phyloP scores from a whole-genome alignment of 2,888 invertebrate species.

The Acleris emargana region DNA sequence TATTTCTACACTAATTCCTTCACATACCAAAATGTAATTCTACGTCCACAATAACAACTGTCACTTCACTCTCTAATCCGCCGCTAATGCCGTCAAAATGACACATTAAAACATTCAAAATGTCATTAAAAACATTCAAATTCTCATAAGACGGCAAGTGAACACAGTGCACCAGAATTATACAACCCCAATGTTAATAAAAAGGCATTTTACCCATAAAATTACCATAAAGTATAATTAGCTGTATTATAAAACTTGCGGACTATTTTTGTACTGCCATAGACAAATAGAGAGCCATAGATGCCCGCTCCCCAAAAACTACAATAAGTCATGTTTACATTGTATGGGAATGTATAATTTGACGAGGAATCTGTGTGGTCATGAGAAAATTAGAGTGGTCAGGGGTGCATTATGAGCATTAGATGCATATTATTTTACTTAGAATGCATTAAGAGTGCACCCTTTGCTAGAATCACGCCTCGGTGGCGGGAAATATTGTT shows the following conservation, averaged over 20 bases:
- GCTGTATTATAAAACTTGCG: constrained; percentile 75
- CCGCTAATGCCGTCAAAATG: constrained; percentile 62
- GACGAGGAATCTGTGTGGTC: constrained; percentile 70
- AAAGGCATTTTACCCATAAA: constrained; percentile 65
- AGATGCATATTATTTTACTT: constrained; percentile 18
- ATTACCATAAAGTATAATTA: constrained; percentile 80
- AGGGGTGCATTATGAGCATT: constrained; percentile 56
- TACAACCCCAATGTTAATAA: constrained; percentile 63
- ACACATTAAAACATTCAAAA: constrained; percentile 60
- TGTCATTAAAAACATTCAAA: constrained; percentile 45
- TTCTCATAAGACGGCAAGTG: constrained; percentile 66
- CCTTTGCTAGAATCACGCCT: constrained; percentile 25
- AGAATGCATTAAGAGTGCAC: constrained; percentile 1
- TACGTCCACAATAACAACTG: constrained; percentile 11
- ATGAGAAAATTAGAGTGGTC: constrained; percentile 70
- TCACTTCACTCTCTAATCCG: constrained; percentile 37
- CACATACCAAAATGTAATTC: constrained; percentile 23
- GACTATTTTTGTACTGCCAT: constrained; percentile 52
- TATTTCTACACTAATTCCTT: constrained; percentile 13
- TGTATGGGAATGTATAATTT: constrained; percentile 80
- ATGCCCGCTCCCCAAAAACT: constrained; percentile 41
- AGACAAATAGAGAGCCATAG: constrained; percentile 52
- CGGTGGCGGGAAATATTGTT: background rate
- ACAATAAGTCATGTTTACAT: constrained; percentile 78
- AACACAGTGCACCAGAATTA: constrained; percentile 57